Evolutionary conservation across 1,140 invertebrate species (phyloP).

Genomic region (Pristionchus pacificus): DNA sequence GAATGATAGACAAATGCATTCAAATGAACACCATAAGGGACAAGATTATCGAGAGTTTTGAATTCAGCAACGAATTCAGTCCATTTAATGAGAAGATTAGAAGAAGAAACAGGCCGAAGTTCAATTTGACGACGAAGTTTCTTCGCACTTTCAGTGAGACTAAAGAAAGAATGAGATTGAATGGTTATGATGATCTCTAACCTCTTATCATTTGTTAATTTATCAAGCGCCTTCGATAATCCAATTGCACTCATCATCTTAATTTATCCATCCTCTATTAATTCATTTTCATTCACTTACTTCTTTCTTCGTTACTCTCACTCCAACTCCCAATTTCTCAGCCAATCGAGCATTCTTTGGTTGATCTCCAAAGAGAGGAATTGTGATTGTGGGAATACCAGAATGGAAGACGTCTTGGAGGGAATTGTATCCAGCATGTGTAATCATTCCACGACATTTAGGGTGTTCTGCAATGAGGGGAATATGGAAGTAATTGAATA

Average conservation of each 20-base stretch:
- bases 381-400: conserved; percentile 41
- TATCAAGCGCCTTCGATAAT: neutral
- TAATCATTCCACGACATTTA: conserved; percentile 38
- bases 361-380: conserved; percentile 47
- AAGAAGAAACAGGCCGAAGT: conserved; percentile 32
- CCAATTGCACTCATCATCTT: neutral
- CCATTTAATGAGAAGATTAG: conserved; percentile 31
- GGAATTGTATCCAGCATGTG: conserved; percentile 41
- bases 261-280: neutral
- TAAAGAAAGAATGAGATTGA: conserved; percentile 25
- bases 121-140: too few relatives aligned
- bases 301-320: conserved; percentile 15
- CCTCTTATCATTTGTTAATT: neutral
- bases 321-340: conserved; percentile 29
- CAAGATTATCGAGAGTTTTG: conserved; percentile 33
- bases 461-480: conserved; percentile 13
- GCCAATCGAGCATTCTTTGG: conserved; percentile 35
- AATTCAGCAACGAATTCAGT: conserved; percentile 39
- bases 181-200: conserved; percentile 9
- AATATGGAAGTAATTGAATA: conserved; percentile 1
- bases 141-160: too few relatives aligned
- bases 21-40: conserved; percentile 26
- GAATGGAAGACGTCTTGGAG: conserved; percentile 38
- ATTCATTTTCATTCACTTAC: conserved; percentile 8
- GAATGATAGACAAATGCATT: conserved; percentile 35